phyloP scores from a whole-genome alignment of 2,113 vertebrate genomes.

The Sprattus sprattus region DNA sequence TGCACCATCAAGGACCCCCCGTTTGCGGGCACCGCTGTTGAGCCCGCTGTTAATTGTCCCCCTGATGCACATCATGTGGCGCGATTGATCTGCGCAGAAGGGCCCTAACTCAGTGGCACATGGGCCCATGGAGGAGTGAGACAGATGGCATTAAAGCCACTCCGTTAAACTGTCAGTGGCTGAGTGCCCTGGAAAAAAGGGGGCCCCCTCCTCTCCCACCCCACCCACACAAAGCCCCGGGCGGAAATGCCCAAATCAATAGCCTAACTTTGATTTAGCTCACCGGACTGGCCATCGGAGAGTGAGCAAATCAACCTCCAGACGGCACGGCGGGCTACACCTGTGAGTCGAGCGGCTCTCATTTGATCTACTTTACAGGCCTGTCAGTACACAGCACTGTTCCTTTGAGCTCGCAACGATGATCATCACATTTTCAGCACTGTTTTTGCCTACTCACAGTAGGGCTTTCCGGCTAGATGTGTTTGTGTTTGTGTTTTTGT shows the following conservation, averaged over 20 bases:
- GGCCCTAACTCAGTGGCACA: conserved; percentile 61
- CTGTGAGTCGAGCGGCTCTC: background rate
- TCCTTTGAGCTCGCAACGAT: background rate
- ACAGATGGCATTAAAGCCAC: conserved; percentile 50
- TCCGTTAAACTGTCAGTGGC: background rate
- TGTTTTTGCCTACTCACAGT: background rate
- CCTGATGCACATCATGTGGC: conserved; percentile 66
- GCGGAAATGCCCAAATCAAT: conserved; percentile 64
- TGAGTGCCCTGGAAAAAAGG: background rate
- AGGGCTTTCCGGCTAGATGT: background rate
- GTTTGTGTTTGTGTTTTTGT: background rate
- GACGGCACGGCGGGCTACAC: background rate
- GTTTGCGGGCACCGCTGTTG: conserved; percentile 26
- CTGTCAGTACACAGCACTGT: background rate
- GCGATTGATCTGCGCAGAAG: conserved; percentile 67
- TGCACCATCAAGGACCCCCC: background rate
- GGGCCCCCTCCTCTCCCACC: background rate
- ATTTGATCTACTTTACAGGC: conserved; percentile 5
- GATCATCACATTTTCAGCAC: background rate
- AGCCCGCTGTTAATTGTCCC: conserved; percentile 65
- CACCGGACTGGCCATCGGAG: background rate
- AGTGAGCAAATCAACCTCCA: conserved; percentile 40
- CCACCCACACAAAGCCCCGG: conserved; percentile 17
- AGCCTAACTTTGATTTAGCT: conserved; percentile 30
- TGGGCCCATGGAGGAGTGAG: conserved; percentile 54